Percentiles rank a stretch among this genome's conserved stretches.
Conservation (phyloP, 2,888 invertebrate genomes). For the Hirtodrosophila cameraria region DNA sequence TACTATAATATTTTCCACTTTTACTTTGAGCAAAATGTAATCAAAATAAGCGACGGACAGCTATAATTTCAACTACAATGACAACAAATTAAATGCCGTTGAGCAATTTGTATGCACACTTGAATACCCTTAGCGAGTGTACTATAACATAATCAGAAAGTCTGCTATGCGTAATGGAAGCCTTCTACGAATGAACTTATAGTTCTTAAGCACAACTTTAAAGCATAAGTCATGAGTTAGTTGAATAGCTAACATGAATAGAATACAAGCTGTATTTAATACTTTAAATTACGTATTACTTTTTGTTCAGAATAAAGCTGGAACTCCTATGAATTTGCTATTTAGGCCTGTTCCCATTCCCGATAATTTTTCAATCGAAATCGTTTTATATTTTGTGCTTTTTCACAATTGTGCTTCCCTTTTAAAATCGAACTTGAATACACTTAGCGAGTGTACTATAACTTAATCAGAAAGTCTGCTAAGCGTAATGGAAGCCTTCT, state of each 20-base stretch:
- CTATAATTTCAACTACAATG: conserved; percentile 19
- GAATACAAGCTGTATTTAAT: too few species aligned
- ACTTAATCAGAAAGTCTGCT: background rate
- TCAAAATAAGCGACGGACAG: conserved; percentile 45
- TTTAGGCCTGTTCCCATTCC: too few species aligned
- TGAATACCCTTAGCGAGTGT: conserved; percentile 29
- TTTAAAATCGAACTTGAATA: too few species aligned
- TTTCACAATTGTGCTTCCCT: too few species aligned
- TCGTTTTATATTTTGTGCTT: too few species aligned
- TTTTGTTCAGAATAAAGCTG: too few species aligned
- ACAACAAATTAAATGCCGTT: conserved; percentile 39
- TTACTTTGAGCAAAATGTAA: conserved; percentile 60
- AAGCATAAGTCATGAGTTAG: too few species aligned
- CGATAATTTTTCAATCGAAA: too few species aligned
- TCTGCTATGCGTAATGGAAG: background rate
- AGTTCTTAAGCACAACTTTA: too few species aligned
- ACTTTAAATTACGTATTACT: too few species aligned
- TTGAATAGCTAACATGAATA: too few species aligned
- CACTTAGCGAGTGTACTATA: conserved; percentile 17
- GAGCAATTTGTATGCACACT: conserved; percentile 39
- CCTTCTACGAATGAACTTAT: background rate
- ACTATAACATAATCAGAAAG: background rate
- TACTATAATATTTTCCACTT: conserved; percentile 56
- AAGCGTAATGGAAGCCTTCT: background rate
- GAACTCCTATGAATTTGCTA: too few species aligned